These are phyloP conservation scores for Trididemnum clinides DNA, from an alignment of 23 tunicate genomes.

Conservation along the genomic window DNA sequence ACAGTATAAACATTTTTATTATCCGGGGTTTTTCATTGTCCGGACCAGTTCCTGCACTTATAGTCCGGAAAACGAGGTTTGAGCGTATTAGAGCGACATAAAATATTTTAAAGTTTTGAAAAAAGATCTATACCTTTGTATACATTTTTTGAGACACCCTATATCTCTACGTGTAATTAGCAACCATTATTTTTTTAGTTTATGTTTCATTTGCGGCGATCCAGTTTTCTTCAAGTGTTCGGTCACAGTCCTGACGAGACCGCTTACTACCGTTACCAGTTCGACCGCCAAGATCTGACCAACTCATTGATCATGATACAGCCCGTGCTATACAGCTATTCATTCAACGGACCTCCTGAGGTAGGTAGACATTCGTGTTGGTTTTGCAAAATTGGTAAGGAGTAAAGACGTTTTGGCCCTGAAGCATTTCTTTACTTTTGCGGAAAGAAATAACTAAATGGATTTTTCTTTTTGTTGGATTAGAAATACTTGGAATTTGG, in stretches of 20 bases:
- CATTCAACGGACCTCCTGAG: conserved; percentile 98
- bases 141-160: neutral
- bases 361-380: conserved; percentile 8
- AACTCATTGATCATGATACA: conserved; percentile 97
- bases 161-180: neutral
- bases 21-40: too few relatives aligned
- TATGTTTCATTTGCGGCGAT: conserved; percentile 98
- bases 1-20: too few relatives aligned
- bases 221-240: conserved; percentile 94
- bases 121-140: neutral
- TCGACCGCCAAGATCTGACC: conserved; percentile 87
- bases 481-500: too few relatives aligned
- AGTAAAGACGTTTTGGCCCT: too few relatives aligned
- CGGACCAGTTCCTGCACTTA: too few relatives aligned
- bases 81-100: too few relatives aligned
- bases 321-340: conserved; percentile 91
- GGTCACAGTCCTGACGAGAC: conserved; percentile 99
- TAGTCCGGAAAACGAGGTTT: too few relatives aligned
- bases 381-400: too few relatives aligned
- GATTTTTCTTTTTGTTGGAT: too few relatives aligned
- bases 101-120: neutral
- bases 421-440: too few relatives aligned
- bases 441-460: too few relatives aligned
- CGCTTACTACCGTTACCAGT: conserved; percentile 93
- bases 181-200: conserved; percentile 53